Evolutionary conservation across 2,888 invertebrate species (phyloP).

Genomic region (Ennomos erosarius): DNA sequence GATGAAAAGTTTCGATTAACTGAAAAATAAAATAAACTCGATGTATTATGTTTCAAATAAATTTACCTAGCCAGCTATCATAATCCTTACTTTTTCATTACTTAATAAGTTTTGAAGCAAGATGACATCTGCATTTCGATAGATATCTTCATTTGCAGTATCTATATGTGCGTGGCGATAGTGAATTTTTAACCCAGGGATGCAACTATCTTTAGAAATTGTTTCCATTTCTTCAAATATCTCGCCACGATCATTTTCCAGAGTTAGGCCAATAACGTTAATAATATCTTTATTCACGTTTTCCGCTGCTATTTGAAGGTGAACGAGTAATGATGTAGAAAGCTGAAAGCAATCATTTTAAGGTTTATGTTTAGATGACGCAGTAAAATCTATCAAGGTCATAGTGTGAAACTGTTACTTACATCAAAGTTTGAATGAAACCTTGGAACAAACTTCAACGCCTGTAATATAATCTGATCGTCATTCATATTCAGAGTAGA

Average conservation of each 20-base stretch:
- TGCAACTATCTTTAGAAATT: slow-evolving; percentile 3
- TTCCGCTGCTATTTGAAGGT: slow-evolving; percentile 48
- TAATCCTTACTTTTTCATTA: slow-evolving; percentile 39
- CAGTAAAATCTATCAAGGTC: no score
- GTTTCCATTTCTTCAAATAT: slow-evolving; percentile 35
- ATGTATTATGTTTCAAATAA: no score
- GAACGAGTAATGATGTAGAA: slow-evolving; percentile 37
- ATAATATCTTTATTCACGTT: slow-evolving; percentile 43
- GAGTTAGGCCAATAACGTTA: slow-evolving; percentile 38
- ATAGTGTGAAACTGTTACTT: slow-evolving; percentile 28
- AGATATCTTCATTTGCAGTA: neutral
- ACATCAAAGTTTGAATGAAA: slow-evolving; percentile 32
- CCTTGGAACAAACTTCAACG: slow-evolving; percentile 35
- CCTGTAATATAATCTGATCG: slow-evolving; percentile 26
- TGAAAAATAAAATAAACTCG: slow-evolving; percentile 20
- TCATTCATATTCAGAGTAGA: slow-evolving; percentile 20
- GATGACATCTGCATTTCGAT: slow-evolving; percentile 35
- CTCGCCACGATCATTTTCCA: slow-evolving; percentile 2
- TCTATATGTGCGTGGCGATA: slow-evolving; percentile 23
- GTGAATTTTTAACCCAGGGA: slow-evolving; percentile 28
- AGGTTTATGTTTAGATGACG: neutral
- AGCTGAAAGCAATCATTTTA: slow-evolving; percentile 24
- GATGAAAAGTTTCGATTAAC: slow-evolving; percentile 1
- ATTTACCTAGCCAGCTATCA: neutral
- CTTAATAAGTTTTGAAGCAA: slow-evolving; percentile 38